Base-by-base conservation (phyloP, 2,888 invertebrate genomes). In the Sabatieria punctata region DNA sequence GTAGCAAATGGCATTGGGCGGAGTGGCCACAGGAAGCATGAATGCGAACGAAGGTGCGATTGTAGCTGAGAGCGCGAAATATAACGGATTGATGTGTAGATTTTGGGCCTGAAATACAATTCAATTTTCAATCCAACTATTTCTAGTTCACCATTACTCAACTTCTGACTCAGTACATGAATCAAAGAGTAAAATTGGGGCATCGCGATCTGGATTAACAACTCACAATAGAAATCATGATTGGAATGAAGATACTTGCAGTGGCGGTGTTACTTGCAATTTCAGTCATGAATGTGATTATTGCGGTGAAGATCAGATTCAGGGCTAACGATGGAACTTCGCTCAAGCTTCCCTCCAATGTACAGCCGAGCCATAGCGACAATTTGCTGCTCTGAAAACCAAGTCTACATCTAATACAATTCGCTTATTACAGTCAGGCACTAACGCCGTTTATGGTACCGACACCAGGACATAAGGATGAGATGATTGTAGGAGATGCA, bases 11-110 rank as follows among this genome's bases (percentile, higher is more conserved):
- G 75, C 69, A 54, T 75, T 75, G 1, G 74, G 72, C 6, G 75
- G 75, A 2, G 75, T 75, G 1, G 74, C 74, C 26, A 74, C 73
- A 0, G 75, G 74, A 4, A 75, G 56, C 52, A 71, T 68, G 49
- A 72, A 73, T 15, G 61, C 56, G 47, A 61, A 67, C 0, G 67
- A 67, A 30, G 66, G 64, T 42, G 61, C 59, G 30, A 66, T 52
- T 2, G 67, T 57, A 2, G 63, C 56, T 4, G 68, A 67, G 33
- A 67, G 44, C 54, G 67, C 65, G 43, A 68, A 54, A 47, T 65
- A 68, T 41, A 67, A 39, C 0, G 68, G 68, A 55, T 68, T 59
- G 1, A 65, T 56, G 18, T 57, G 48, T 43, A 67, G 49, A 13
- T 48, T 49, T 41, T 58, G 56, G 3, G 57, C 58, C 57, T 57